A percentile compares a stretch with the other conserved stretches of the same genome.
Evolutionary conservation across 2,888 invertebrate species (phyloP).

Genomic region (Camptogramma bilineatum): DNA sequence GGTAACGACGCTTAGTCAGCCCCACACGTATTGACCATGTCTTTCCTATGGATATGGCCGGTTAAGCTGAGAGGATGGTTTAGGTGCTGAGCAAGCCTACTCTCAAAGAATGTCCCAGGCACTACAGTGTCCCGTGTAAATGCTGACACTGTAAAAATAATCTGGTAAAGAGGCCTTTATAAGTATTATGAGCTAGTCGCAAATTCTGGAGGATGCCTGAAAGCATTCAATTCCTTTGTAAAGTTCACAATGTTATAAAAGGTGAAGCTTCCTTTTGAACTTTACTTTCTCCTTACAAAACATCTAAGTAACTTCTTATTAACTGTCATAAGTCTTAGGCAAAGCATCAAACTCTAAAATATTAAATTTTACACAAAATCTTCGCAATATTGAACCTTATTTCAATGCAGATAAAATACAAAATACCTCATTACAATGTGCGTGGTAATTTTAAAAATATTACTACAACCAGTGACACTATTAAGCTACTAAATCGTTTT

Average conservation of each 20-base stretch:
- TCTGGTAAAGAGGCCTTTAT: no score
- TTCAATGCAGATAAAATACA: constrained; percentile 3
- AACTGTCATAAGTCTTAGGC: constrained; percentile 28
- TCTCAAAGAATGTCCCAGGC: no score
- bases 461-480: constrained; percentile 31
- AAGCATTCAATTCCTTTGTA: no score
- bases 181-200: no score
- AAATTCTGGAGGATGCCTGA: no score
- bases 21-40: no score
- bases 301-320: constrained; percentile 4
- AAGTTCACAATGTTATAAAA: background rate
- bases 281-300: background rate
- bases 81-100: no score
- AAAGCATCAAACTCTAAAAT: constrained; percentile 20
- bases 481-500: constrained; percentile 39
- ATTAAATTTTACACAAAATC: constrained; percentile 13
- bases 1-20: no score
- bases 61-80: no score
- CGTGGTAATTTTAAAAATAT: constrained; percentile 35
- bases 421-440: constrained; percentile 8
- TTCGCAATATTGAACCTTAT: constrained; percentile 18
- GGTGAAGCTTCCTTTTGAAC: background rate
- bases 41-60: no score
- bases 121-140: no score
- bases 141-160: no score